A percentile compares a stretch with the other conserved stretches of the same genome.
These are phyloP conservation scores for Typhlichthys eigenmanni DNA, from an alignment of 2,797 vertebrate genomes.

Conservation along the genomic window DNA sequence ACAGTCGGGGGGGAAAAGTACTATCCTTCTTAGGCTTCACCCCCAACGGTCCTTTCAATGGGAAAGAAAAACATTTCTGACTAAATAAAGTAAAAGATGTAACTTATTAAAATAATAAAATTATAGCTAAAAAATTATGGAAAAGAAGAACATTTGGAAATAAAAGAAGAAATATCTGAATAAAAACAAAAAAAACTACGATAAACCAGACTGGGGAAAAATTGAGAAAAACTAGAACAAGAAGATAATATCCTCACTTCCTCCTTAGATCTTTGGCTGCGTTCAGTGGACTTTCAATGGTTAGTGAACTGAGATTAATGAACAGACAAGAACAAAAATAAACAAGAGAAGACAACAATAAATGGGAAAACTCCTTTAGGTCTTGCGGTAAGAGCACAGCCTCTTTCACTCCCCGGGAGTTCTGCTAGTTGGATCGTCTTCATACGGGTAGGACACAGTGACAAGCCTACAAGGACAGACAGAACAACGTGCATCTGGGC, in stretches of 20 bases:
- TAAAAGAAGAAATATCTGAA: not conserved
- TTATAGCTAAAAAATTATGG: too few species aligned
- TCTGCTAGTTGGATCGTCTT: constrained; percentile 62
- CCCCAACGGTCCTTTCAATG: too few species aligned
- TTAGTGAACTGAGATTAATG: constrained; percentile 20
- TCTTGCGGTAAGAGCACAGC: constrained; percentile 42
- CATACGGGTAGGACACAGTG: constrained; percentile 62
- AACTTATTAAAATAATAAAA: not conserved
- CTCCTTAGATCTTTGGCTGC: constrained; percentile 55
- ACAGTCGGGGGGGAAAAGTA: too few species aligned
- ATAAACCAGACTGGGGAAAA: not conserved
- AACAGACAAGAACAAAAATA: constrained; percentile 33
- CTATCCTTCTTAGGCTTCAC: too few species aligned
- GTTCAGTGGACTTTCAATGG: constrained; percentile 48
- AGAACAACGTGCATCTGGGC: not conserved
- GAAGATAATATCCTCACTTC: constrained; percentile 16
- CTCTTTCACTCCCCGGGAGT: constrained; percentile 50
- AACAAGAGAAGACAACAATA: constrained; percentile 7
- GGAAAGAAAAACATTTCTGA: too few species aligned
- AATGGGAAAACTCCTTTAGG: not conserved
- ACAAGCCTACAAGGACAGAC: constrained; percentile 55
- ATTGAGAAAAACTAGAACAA: constrained; percentile 20
- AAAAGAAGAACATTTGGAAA: not conserved
- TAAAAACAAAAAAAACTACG: constrained; percentile 8
- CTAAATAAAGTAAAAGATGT: too few species aligned